Conservation (phyloP, 2,113 vertebrate genomes). For the Paralichthys olivaceus region DNA sequence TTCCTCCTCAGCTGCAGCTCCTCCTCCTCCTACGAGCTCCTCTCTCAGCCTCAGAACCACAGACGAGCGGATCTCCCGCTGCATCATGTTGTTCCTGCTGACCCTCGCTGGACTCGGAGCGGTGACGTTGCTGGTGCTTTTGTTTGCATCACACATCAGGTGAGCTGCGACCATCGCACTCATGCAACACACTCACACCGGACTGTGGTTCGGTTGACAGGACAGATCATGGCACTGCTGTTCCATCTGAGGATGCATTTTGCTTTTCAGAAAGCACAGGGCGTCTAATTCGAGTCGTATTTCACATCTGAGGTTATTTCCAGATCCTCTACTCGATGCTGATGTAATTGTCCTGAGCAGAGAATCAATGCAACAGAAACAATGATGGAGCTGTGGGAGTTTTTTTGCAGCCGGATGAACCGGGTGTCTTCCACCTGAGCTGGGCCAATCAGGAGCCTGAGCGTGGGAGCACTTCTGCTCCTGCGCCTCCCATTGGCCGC, state of each 20-base stretch:
- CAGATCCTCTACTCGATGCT: background rate
- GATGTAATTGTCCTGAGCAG: background rate
- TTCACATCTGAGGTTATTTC: background rate
- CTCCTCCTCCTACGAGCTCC: too few species aligned
- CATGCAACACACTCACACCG: background rate
- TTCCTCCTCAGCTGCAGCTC: constrained; percentile 30
- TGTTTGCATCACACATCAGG: constrained; percentile 87
- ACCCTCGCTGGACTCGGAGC: constrained; percentile 77
- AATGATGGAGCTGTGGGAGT: constrained; percentile 48
- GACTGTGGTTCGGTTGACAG: constrained; percentile 20
- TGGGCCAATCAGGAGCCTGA: constrained; percentile 64
- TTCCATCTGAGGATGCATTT: background rate
- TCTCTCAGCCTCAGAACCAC: background rate
- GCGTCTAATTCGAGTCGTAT: background rate
- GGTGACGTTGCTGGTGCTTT: constrained; percentile 79
- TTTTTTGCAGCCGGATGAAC: background rate
- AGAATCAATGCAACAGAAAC: constrained; percentile 44
- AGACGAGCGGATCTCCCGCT: constrained; percentile 13
- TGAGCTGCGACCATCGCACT: constrained; percentile 58
- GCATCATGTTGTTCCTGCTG: constrained; percentile 68
- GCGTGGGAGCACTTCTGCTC: constrained; percentile 66
- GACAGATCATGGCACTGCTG: constrained; percentile 34
- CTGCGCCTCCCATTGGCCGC: constrained; percentile 65
- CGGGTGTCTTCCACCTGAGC: background rate
- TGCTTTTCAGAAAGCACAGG: background rate